Evolutionary conservation across 2,113 vertebrate species (phyloP).

Genomic region (Poecilia latipinna): DNA sequence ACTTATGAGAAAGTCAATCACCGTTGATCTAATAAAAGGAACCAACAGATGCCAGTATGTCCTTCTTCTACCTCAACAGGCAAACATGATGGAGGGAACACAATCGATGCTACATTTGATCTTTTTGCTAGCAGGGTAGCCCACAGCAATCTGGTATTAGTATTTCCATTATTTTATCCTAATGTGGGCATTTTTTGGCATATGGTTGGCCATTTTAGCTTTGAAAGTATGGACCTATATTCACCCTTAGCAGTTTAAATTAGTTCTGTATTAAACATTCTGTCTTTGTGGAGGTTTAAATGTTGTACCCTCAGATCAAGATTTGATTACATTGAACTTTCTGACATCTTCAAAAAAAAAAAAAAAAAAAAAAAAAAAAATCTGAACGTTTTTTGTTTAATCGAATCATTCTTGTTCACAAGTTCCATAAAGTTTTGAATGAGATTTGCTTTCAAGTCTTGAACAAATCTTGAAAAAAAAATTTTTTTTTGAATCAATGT

Average conservation of each 20-base stretch:
- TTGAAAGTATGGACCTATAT: constrained; percentile 30
- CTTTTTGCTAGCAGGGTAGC: constrained; percentile 46
- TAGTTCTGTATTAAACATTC: background rate
- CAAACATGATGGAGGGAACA: constrained; percentile 26
- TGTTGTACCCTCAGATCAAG: background rate
- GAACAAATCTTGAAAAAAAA: too few species aligned
- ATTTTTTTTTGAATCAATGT: too few species aligned
- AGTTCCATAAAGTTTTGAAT: too few species aligned
- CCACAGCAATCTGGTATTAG: constrained; percentile 61
- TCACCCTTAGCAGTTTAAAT: constrained; percentile 30
- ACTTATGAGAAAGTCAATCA: constrained; percentile 57
- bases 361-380: too few species aligned
- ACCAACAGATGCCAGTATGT: constrained; percentile 14
- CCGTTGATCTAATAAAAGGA: constrained; percentile 33
- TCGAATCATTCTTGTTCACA: too few species aligned
- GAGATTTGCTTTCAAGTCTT: too few species aligned
- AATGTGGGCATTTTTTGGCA: constrained; percentile 30
- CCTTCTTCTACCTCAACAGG: constrained; percentile 29
- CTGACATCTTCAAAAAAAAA: too few species aligned
- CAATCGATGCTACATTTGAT: constrained; percentile 18
- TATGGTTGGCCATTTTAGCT: constrained; percentile 33
- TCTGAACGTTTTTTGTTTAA: too few species aligned
- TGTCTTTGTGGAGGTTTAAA: background rate
- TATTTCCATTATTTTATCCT: constrained; percentile 53
- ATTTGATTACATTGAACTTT: constrained; percentile 1